phyloP scores from a whole-genome alignment of 2,797 vertebrate genomes.

The Ibycter americanus region DNA sequence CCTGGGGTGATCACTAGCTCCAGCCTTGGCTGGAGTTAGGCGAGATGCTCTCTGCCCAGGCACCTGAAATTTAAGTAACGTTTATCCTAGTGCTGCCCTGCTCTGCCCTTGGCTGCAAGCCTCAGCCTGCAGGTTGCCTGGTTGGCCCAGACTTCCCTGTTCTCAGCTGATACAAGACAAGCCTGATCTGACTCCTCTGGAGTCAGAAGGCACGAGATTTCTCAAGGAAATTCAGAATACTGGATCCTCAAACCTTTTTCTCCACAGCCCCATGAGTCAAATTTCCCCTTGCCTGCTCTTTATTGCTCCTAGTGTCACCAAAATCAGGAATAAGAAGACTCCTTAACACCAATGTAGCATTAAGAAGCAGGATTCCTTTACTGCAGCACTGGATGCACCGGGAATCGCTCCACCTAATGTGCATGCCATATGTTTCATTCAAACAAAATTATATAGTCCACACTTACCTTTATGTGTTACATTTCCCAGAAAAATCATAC shows the following conservation, averaged over 20 bases:
- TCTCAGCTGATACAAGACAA: background rate
- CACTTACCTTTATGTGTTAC: no score
- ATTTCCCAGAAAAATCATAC: no score
- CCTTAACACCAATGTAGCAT: no score
- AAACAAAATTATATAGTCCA: no score
- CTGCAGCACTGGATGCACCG: no score
- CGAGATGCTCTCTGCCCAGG: background rate
- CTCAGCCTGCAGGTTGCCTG: background rate
- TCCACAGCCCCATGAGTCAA: background rate
- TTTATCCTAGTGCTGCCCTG: background rate
- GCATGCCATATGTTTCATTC: no score
- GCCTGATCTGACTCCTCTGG: background rate
- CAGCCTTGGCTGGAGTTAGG: background rate
- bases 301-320: no score
- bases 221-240: background rate
- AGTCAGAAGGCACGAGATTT: background rate
- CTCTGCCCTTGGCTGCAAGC: background rate
- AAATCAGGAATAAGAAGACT: no score
- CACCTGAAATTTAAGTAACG: background rate
- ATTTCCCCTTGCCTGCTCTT: background rate
- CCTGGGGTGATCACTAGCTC: background rate
- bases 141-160: background rate
- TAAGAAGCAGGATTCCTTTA: no score
- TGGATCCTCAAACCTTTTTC: background rate
- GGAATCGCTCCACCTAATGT: no score